Evolutionary conservation across 2,797 vertebrate species (phyloP).

Genomic region (Silurus lanzhouensis): DNA sequence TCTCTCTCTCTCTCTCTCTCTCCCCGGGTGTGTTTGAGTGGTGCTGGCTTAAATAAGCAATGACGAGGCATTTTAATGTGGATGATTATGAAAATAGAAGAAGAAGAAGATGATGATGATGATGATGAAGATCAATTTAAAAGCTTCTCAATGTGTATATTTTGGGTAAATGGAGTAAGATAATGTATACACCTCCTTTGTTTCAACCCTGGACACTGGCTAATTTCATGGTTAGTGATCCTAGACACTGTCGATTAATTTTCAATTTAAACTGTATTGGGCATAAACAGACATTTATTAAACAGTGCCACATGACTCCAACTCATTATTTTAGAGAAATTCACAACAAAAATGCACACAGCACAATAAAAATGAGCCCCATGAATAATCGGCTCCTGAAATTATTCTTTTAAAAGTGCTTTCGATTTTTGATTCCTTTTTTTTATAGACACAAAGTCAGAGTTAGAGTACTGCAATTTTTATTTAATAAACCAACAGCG

Average conservation of each 20-base stretch:
- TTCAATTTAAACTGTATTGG: constrained; percentile 29
- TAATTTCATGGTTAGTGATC: constrained; percentile 36
- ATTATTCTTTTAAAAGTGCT: neutral
- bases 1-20: too few species aligned
- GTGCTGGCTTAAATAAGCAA: neutral
- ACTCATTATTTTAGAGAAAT: neutral
- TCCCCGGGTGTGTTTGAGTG: neutral
- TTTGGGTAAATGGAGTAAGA: neutral
- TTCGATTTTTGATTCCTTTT: neutral
- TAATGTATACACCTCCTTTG: neutral
- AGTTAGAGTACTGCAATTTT: neutral
- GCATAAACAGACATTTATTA: constrained; percentile 55
- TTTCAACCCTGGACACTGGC: neutral
- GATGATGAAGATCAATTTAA: neutral
- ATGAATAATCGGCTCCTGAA: neutral
- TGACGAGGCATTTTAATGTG: too few species aligned
- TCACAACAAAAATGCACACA: neutral
- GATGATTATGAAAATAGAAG: too few species aligned
- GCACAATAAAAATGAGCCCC: neutral
- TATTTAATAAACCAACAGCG: constrained; percentile 77
- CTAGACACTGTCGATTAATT: constrained; percentile 31
- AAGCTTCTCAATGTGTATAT: neutral
- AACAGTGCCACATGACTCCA: constrained; percentile 1
- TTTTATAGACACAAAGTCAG: too few species aligned
- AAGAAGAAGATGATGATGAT: neutral